Evolutionary conservation across 1,140 invertebrate genomes (phyloP).

Genomic region (Venustaconcha ellipsiformis): DNA sequence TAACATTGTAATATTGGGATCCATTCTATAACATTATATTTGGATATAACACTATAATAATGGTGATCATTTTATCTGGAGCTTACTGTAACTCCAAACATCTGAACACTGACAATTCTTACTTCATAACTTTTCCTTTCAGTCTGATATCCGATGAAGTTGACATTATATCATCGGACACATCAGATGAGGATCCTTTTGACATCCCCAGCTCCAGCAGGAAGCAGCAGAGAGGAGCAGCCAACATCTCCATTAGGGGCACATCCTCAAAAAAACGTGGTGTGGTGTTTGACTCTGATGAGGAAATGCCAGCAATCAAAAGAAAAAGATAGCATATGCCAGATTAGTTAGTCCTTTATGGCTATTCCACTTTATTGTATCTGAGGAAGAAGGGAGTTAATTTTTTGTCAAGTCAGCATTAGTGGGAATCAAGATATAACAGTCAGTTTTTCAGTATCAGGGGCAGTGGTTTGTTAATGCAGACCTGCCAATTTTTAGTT

Average conservation of each 20-base stretch:
- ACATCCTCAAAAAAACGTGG: conserved; percentile 8
- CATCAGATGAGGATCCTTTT: conserved; percentile 42
- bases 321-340: conserved; percentile 26
- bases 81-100: conserved; percentile 1
- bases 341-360: too few relatives aligned
- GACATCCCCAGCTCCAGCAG: conserved; percentile 12
- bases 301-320: conserved; percentile 33
- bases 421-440: too few relatives aligned
- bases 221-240: conserved; percentile 20
- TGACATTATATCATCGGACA: conserved; percentile 25
- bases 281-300: conserved; percentile 40
- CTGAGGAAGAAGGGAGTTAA: too few relatives aligned
- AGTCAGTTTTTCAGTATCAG: too few relatives aligned
- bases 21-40: neutral
- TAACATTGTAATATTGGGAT: neutral
- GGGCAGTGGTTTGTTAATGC: too few relatives aligned
- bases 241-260: conserved; percentile 8
- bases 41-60: neutral
- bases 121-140: conserved; percentile 2
- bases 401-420: too few relatives aligned
- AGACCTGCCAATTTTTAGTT: too few relatives aligned
- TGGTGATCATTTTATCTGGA: neutral
- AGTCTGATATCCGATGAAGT: conserved; percentile 31
- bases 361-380: too few relatives aligned
- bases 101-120: neutral